phyloP scores from a whole-genome alignment of 1,140 invertebrate species.

The Helicoverpa zea region DNA sequence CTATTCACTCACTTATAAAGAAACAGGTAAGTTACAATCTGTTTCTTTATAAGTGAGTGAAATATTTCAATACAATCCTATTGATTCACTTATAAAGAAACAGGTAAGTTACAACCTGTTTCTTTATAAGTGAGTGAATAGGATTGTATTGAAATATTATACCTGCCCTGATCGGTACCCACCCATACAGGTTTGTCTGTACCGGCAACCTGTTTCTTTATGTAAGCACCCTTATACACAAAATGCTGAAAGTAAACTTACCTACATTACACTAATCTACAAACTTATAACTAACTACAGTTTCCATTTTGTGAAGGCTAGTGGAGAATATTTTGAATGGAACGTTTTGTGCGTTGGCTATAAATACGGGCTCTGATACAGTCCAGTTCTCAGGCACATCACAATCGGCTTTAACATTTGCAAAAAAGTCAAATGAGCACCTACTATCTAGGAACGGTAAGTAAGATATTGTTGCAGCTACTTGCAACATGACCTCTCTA shows the following conservation, averaged over 20 bases:
- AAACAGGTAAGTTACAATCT: no score
- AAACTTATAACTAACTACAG: constrained; percentile 94
- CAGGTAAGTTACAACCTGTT: no score
- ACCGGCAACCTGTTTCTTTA: no score
- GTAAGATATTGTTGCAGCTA: constrained; percentile 92
- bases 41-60: no score
- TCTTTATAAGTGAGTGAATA: no score
- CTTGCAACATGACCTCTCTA: constrained; percentile 96
- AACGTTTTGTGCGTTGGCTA: constrained; percentile 97
- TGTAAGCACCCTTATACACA: background rate
- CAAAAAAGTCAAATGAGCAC: constrained; percentile 95
- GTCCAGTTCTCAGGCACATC: constrained; percentile 96
- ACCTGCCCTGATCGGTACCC: no score
- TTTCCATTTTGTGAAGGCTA: constrained; percentile 95
- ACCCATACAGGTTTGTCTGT: no score
- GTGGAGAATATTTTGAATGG: constrained; percentile 97
- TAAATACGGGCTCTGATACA: constrained; percentile 95
- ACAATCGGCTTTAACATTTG: constrained; percentile 94
- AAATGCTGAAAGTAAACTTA: background rate
- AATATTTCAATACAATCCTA: no score
- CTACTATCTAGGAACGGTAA: constrained; percentile 91
- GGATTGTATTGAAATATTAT: no score
- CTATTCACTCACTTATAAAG: no score
- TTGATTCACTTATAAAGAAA: no score
- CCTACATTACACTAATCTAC: constrained; percentile 66